Evolutionary conservation across 35 echinoderm and acorn worm species (phyloP).

Genomic region (Apostichopus californicus): DNA sequence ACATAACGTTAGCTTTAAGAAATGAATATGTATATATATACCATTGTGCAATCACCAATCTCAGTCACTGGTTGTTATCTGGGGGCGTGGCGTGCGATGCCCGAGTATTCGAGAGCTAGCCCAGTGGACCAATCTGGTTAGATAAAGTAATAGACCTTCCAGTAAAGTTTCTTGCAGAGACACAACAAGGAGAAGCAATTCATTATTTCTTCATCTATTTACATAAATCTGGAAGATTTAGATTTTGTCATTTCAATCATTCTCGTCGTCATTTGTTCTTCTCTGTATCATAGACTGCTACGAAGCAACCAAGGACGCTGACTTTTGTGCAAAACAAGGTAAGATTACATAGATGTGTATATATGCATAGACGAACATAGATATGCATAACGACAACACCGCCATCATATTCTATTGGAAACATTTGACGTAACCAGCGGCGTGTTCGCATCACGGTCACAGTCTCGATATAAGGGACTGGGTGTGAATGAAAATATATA

Average conservation of each 20-base stretch:
- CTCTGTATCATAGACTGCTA: not conserved
- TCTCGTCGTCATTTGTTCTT: not conserved
- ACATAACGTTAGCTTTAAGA: not conserved
- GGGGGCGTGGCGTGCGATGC: not conserved
- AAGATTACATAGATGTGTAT: not conserved
- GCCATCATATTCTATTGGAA: too few species aligned
- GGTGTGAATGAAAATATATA: too few species aligned
- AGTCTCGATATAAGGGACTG: too few species aligned
- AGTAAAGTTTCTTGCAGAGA: not conserved
- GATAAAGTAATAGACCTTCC: not conserved
- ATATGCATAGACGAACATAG: too few species aligned
- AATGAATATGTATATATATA: not conserved
- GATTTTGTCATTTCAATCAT: not conserved
- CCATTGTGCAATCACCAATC: not conserved
- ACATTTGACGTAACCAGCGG: too few species aligned
- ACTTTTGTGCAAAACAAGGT: conserved; percentile 11
- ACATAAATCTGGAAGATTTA: not conserved
- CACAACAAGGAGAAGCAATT: not conserved
- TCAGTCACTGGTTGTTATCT: not conserved
- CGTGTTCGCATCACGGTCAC: too few species aligned
- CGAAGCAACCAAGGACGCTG: conserved; percentile 2
- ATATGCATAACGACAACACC: too few species aligned
- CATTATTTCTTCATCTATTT: not conserved
- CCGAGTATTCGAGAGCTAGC: not conserved
- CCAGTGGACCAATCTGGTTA: not conserved